These are phyloP conservation scores for Cherax destructor DNA, from an alignment of 1,140 invertebrate species.

Conservation along the genomic window DNA sequence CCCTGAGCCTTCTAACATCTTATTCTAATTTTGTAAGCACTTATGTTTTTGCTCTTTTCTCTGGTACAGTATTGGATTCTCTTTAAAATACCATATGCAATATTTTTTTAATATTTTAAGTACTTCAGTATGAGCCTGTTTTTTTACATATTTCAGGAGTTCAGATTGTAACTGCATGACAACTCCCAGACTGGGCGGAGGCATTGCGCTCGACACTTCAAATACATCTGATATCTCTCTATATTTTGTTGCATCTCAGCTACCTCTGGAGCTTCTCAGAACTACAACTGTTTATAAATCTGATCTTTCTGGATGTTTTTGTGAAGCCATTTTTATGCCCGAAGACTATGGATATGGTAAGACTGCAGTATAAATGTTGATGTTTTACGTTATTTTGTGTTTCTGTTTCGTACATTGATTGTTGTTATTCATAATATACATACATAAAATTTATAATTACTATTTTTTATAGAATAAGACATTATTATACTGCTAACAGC, in stretches of 20 bases:
- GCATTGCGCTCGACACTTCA: slow-evolving; percentile 36
- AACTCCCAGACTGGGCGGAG: slow-evolving; percentile 30
- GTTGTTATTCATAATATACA: too few relatives aligned
- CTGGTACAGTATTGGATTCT: too few relatives aligned
- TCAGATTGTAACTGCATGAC: slow-evolving; percentile 45
- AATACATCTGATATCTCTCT: slow-evolving; percentile 6
- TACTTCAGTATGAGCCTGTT: too few relatives aligned
- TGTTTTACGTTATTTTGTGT: too few relatives aligned
- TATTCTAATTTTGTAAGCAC: too few relatives aligned
- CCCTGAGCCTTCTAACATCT: too few relatives aligned
- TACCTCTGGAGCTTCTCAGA: background rate
- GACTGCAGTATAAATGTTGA: background rate
- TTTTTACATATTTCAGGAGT: slow-evolving; percentile 1
- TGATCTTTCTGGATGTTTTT: slow-evolving; percentile 47
- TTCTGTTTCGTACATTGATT: background rate
- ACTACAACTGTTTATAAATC: slow-evolving; percentile 17
- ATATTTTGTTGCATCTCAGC: slow-evolving; percentile 29
- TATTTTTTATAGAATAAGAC: too few relatives aligned
- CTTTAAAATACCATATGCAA: too few relatives aligned
- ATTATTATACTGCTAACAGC: too few relatives aligned
- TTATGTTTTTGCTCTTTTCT: too few relatives aligned
- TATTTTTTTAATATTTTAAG: too few relatives aligned
- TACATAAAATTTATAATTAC: too few relatives aligned
- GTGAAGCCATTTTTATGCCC: slow-evolving; percentile 43
- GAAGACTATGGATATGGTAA: slow-evolving; percentile 45